Conservation (phyloP, 2,888 invertebrate species). For the Aricia artaxerxes region DNA sequence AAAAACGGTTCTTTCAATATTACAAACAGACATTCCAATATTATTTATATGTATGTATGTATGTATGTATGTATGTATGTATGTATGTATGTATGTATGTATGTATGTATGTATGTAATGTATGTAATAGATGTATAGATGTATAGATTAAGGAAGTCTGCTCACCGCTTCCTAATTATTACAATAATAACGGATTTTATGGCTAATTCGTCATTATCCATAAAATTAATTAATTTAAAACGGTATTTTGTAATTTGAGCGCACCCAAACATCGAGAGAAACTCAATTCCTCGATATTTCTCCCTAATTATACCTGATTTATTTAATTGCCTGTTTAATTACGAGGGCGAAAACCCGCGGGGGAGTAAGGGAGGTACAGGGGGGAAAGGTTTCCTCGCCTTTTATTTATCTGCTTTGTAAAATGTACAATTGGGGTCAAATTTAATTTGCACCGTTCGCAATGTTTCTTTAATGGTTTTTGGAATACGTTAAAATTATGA, state of each 20-base stretch:
- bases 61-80: no score
- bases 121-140: no score
- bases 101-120: no score
- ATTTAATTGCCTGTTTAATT: constrained; percentile 60
- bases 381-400: background rate
- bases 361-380: background rate
- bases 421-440: constrained; percentile 1
- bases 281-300: constrained; percentile 38
- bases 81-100: no score
- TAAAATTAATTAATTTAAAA: constrained; percentile 9
- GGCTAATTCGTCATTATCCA: no score
- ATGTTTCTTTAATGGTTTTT: constrained; percentile 1
- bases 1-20: no score
- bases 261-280: background rate
- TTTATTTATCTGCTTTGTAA: constrained; percentile 28
- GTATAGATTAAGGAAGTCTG: no score
- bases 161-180: no score
- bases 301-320: constrained; percentile 59
- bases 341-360: constrained; percentile 39
- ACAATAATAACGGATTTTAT: no score
- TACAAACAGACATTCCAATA: no score
- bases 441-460: background rate
- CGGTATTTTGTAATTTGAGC: background rate
- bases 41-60: no score
- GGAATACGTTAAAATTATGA: background rate